phyloP scores from a whole-genome alignment of 2,888 invertebrate genomes.

The Drosophila villosipedis region DNA sequence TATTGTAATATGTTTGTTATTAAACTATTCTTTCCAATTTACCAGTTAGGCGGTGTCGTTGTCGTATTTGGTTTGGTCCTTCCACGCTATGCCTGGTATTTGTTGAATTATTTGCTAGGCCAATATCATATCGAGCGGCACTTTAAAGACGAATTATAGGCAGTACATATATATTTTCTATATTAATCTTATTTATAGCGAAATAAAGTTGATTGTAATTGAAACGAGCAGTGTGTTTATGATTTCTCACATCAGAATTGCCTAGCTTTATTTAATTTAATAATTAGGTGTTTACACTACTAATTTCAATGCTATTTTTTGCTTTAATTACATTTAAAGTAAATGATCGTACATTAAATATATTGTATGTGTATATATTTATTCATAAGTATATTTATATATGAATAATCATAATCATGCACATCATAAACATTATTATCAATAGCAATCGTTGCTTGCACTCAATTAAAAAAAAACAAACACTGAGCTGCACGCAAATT shows the following conservation, averaged over 20 bases:
- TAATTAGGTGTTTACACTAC: slow-evolving; percentile 75
- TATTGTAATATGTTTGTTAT: too few species aligned
- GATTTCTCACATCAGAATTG: slow-evolving; percentile 68
- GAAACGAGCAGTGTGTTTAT: slow-evolving; percentile 29
- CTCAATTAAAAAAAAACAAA: slow-evolving; percentile 35
- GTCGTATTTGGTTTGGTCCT: slow-evolving; percentile 55
- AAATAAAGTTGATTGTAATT: slow-evolving; percentile 22
- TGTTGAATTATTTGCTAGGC: slow-evolving; percentile 57
- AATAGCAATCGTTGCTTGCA: slow-evolving; percentile 62
- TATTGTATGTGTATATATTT: slow-evolving; percentile 45
- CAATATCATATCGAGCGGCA: slow-evolving; percentile 46
- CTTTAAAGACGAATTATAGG: slow-evolving; percentile 53
- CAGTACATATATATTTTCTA: slow-evolving; percentile 24
- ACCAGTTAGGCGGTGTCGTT: slow-evolving; percentile 38
- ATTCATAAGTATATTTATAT: slow-evolving; percentile 30
- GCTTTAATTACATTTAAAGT: slow-evolving; percentile 75
- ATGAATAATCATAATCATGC: slow-evolving; percentile 49
- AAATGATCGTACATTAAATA: slow-evolving; percentile 63
- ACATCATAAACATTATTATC: slow-evolving; percentile 67
- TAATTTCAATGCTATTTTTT: slow-evolving; percentile 71
- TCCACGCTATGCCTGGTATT: slow-evolving; percentile 51
- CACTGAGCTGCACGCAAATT: slow-evolving; percentile 34
- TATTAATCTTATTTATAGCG: slow-evolving; percentile 17
- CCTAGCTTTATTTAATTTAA: slow-evolving; percentile 73
- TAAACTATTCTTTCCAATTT: neutral